A percentile compares a stretch with the other conserved stretches of the same genome.
phyloP scores from a whole-genome alignment of 1,140 invertebrate genomes.

The Anthonomus grandis region DNA sequence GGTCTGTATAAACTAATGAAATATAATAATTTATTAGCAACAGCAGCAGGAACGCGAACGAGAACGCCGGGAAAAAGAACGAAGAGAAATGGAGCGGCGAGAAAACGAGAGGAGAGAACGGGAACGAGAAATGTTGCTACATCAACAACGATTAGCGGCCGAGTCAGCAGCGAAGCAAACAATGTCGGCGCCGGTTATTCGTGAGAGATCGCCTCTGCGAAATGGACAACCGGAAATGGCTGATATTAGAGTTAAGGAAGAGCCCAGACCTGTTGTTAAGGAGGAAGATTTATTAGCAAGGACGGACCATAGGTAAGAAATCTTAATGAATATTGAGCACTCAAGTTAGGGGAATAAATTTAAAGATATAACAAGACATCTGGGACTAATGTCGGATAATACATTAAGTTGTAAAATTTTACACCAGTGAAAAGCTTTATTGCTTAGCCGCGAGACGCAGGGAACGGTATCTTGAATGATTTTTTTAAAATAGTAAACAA shows the following conservation, averaged over 20 bases:
- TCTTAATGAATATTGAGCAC: too few relatives aligned
- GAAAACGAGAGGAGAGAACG: conserved; percentile 52
- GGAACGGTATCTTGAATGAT: too few relatives aligned
- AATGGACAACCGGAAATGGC: conserved; percentile 56
- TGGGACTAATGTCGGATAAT: too few relatives aligned
- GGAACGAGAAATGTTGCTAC: conserved; percentile 56
- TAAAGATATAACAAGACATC: background rate
- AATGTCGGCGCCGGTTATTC: conserved; percentile 49
- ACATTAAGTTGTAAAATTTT: too few relatives aligned
- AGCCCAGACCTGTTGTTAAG: conserved; percentile 53
- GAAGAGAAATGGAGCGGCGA: conserved; percentile 66
- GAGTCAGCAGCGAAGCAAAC: conserved; percentile 46
- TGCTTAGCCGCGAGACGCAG: too few relatives aligned
- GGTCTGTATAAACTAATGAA: too few relatives aligned
- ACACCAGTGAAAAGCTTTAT: too few relatives aligned
- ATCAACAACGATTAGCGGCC: conserved; percentile 53
- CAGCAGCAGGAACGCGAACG: conserved; percentile 61
- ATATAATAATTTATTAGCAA: conserved; percentile 37
- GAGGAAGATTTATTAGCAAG: conserved; percentile 53
- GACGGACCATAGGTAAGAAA: conserved; percentile 43
- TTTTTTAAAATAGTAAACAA: too few relatives aligned
- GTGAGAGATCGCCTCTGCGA: conserved; percentile 67
- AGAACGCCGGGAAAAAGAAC: conserved; percentile 67
- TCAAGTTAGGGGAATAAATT: background rate
- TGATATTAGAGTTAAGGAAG: conserved; percentile 61